A percentile compares a stretch with the other conserved stretches of the same genome.
Evolutionary conservation across 2,113 vertebrate genomes (phyloP).

Genomic region (Anarrhichthys ocellatus): DNA sequence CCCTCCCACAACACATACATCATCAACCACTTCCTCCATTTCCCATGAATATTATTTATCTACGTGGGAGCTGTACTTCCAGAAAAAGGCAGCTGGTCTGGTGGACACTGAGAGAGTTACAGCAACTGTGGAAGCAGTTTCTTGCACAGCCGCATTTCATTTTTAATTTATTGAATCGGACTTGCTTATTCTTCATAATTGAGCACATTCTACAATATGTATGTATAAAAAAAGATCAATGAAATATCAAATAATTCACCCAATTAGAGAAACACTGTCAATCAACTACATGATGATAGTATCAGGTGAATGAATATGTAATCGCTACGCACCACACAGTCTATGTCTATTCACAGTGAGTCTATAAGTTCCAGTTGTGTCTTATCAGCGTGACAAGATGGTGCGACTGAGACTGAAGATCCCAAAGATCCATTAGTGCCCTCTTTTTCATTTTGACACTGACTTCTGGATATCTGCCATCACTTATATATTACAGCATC

Average conservation of each 20-base stretch:
- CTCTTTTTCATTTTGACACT: slow-evolving; percentile 70
- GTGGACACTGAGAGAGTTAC: slow-evolving; percentile 5
- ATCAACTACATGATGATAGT: not conserved
- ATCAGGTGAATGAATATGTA: slow-evolving; percentile 42
- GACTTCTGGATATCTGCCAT: slow-evolving; percentile 76
- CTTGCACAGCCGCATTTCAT: not conserved
- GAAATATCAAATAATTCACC: slow-evolving; percentile 8
- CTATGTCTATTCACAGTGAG: slow-evolving; percentile 24
- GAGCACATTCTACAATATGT: not conserved
- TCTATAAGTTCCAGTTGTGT: slow-evolving; percentile 37
- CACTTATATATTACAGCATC: slow-evolving; percentile 71
- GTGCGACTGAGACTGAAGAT: slow-evolving; percentile 51
- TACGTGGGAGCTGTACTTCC: not conserved
- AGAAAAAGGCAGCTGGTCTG: slow-evolving; percentile 14
- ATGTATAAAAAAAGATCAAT: not conserved
- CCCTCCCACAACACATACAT: slow-evolving; percentile 28
- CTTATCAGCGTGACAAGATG: slow-evolving; percentile 63
- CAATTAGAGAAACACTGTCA: not conserved
- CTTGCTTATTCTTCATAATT: not conserved
- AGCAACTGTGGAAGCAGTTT: slow-evolving; percentile 2
- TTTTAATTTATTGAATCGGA: not conserved
- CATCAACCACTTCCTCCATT: slow-evolving; percentile 30
- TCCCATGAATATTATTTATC: slow-evolving; percentile 41
- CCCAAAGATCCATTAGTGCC: slow-evolving; percentile 73
- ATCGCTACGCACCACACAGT: slow-evolving; percentile 11